Evolutionary conservation across 2,797 vertebrate genomes (phyloP), one percentile per base, ranked within the genome.

Genomic region (Avahi laniger): DNA sequence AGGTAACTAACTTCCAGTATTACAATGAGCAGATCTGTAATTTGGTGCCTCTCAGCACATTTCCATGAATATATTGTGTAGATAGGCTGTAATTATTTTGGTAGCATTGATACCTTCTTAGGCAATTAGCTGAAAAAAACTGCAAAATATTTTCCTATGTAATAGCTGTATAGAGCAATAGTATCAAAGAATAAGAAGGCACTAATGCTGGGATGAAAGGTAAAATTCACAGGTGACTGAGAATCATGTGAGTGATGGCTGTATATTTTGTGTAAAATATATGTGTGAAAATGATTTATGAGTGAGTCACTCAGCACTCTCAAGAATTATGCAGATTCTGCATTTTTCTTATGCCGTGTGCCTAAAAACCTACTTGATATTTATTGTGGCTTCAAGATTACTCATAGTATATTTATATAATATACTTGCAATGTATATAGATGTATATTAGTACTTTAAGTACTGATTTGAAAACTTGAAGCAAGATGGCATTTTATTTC

Each of bases 361-460:
- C 98, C 98, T 99, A 98, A 98, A 98, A 98, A 81, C 69, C 97
- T 98, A 98, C 97, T 98, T 98, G 97, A 98, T 99, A 98, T 99
- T 99, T 99, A 99, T 99, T 98, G 98, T 98, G 98, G 97, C 98
- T 98, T 98, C 95, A 97, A 98, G 93, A 98, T 98, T 98, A 98
- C 97, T 98, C 98, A 98, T 98, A 98, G 98, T 98, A 98, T 99
- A 99, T 99, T 99, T 99, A 98, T 99, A 98, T 97, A 98, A 98
- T 98, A 98, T 98, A 98, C 98, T 98, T 98, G 96, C 98, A 97
- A 96, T 99, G 98, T 98, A 99, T 97, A 99, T 98, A 97, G 65
- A 98, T 98, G 98, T 98, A 98, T 98, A 98, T 98, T 98, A 97
- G 97, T 96, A 98, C 96, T 98, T 94, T 98, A 98, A 97, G 97